Base-by-base conservation (phyloP, 2,113 vertebrate genomes). In the Carettochelys insculpta region DNA sequence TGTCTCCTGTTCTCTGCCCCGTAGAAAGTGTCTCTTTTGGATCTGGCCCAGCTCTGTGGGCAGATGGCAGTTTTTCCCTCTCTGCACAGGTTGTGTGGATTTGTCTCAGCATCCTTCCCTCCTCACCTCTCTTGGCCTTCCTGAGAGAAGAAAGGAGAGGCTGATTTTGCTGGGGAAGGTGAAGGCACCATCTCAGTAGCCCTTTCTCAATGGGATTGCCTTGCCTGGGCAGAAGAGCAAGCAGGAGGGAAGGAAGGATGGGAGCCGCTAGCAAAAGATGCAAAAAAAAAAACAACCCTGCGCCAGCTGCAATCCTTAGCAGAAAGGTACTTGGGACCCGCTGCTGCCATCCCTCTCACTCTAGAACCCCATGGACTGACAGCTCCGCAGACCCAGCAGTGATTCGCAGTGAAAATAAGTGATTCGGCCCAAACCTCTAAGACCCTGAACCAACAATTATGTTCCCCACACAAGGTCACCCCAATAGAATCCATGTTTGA, bases 401-500 rank as follows among this genome's bases (percentile, higher is more conserved):
- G 29, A 31, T 34, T 6, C 13, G 61, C 76, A 2, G 80, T 12
- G 68, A 2, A 3, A 52, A 0, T 3, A 0, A 54, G 38, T 19
- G 4, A 3, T 5, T 4, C 22, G 14, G 34, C 24, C 47, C 24
- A 3, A 3, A 61, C 29, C 5, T 12, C 1, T 22, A 5, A 5
- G 1, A 76, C 83, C 31, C 34, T 17, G 1, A 0, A 9, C 12
- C 8, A 47, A 8, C 0, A 38, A 12, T 77, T 3, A 43, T 17
- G 0, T 19, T 20, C 25, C 11, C 65, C 3, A 52, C 22, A 11
- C 4, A 12, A 10, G 47, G 47, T 34, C 1, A 12, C 20, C 38
- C 41, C 8, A 3, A n/a, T n/a, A n/a, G n/a, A n/a, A n/a, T n/a
- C n/a, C n/a, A n/a, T n/a, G n/a, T n/a, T n/a, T n/a, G n/a, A n/a